Base-by-base conservation (phyloP, 2,888 invertebrate genomes). In the Margaritifera margaritifera region DNA sequence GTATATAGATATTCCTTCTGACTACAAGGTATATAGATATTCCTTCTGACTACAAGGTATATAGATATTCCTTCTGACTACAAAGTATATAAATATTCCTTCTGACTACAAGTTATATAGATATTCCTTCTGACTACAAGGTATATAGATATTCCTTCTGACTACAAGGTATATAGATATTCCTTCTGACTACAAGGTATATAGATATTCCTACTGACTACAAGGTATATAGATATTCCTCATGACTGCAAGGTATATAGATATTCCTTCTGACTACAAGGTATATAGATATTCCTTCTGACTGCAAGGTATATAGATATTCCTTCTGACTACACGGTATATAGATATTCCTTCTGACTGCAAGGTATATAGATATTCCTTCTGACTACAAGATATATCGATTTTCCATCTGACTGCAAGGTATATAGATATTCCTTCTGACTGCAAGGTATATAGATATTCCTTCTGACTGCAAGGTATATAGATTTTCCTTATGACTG, bases 371-470 rank as follows among this genome's bases (percentile, higher is more conserved):
- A 24, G 22, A 42, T 42, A 2, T 42, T 42, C 11, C 11, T 11
- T 11, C 11, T 31, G n/a, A n/a, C n/a, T n/a, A n/a, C n/a, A n/a
- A n/a, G n/a, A n/a, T n/a, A n/a, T n/a, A n/a, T n/a, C n/a, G n/a
- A n/a, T n/a, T n/a, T n/a, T n/a, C n/a, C n/a, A n/a, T 78, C 84
- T 24, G 82, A 83, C 72, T 69, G 75, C 22, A 86, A 86, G 84
- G 86, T 85, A 69, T 15, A 18, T n/a, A 24, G 22, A 42, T 42
- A 2, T 42, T 42, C 11, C 11, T 11, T 11, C 11, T 31, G n/a
- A n/a, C n/a, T n/a, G n/a, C n/a, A n/a, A n/a, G n/a, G n/a, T n/a
- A n/a, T n/a, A n/a, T n/a, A n/a, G n/a, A n/a, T n/a, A n/a, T n/a
- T n/a, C n/a, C 82, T 51, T 78, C 84, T 24, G 82, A 83, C 72